These are phyloP conservation scores for Cydia splendana DNA, from an alignment of 1,140 invertebrate genomes.

Conservation along the genomic window DNA sequence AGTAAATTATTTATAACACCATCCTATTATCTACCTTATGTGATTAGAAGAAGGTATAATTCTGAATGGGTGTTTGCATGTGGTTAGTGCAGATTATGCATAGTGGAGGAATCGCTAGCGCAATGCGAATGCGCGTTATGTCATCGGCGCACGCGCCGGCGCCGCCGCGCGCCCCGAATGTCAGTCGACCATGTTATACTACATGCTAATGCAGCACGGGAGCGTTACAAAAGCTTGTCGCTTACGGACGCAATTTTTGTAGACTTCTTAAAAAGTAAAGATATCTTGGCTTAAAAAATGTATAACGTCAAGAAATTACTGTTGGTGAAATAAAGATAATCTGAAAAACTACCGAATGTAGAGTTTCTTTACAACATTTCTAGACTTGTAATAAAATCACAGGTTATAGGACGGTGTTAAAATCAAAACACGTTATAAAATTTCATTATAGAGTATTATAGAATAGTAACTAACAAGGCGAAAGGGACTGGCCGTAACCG, in stretches of 20 bases:
- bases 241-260: too few relatives aligned
- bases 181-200: neutral
- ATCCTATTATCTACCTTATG: neutral
- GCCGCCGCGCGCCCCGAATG: constrained; percentile 1
- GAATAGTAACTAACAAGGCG: too few relatives aligned
- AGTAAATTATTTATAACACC: neutral
- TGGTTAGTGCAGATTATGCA: neutral
- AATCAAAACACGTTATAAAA: too few relatives aligned
- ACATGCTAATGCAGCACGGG: neutral
- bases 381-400: too few relatives aligned
- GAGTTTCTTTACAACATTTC: too few relatives aligned
- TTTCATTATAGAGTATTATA: too few relatives aligned
- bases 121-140: constrained; percentile 7
- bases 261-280: too few relatives aligned
- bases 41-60: neutral
- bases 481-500: neutral
- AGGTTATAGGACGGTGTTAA: too few relatives aligned
- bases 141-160: neutral
- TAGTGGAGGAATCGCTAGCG: neutral
- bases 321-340: too few relatives aligned
- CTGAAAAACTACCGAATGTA: too few relatives aligned
- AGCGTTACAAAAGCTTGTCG: neutral
- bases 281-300: too few relatives aligned
- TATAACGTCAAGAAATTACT: too few relatives aligned
- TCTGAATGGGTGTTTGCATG: neutral